Base-by-base conservation (phyloP, 35 echinoderm and acorn worm genomes). In the Patiria miniata region DNA sequence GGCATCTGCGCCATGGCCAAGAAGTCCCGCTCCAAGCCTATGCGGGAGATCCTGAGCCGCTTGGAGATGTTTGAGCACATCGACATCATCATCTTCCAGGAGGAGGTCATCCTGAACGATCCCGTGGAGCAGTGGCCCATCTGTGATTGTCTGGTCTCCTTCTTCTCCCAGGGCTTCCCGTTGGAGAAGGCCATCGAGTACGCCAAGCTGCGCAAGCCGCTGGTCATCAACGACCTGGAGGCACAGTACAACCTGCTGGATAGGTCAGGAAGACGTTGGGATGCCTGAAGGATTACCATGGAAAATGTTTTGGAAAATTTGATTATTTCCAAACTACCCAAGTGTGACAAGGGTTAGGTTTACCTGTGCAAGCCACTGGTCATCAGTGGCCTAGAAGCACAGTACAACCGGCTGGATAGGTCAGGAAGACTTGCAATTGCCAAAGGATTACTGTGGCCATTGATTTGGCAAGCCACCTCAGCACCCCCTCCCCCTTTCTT, bases 1-100 rank as follows among this genome's bases (percentile, higher is more conserved):
- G 96, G 92, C 5, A 88, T 99, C 47, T 99, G 96, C 86, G 93
- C 93, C 77, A 99, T 99, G 96, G 90, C 69, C 1, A 99, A 99
- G 78, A 99, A 99, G 69, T 94, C 92, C 17, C 53, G 81, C 47
- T 99, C 96, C 58, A 89, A 94, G 79, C 96, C 96, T 9, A 99
- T 99, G 96, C 86, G 91, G 36, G 96, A 99, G 86, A 99, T 95
- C 44, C 81, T 94, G n/a, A 85, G 79, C 38, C 84, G 96, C 7
- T 86, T 99, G 1, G 89, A 90, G 65, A 89, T 94, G 29, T 99
- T 99, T 88, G 93, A 99, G 38, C 91, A 81, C 40, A 99, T 95
- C 29, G 59, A 61, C 7, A 87, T 87, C 28, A 83, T 58, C 38
- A 80, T 95, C 77, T 99, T 99, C 61, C 44, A 91, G 26, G 96